These are phyloP conservation scores for Vannuccia rotundouncinata DNA, from an alignment of 2,888 invertebrate species.

Conservation along the genomic window DNA sequence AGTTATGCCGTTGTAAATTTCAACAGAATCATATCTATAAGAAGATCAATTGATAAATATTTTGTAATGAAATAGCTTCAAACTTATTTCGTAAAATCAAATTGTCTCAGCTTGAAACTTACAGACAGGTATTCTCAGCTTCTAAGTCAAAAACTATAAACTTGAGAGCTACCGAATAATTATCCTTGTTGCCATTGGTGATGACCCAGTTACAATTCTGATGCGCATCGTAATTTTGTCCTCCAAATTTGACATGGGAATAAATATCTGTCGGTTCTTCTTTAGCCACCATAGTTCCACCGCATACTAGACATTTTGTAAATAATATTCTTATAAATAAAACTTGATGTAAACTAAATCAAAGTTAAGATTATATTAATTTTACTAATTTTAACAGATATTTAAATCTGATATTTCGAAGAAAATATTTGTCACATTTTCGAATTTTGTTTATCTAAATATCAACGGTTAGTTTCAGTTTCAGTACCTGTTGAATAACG, in stretches of 20 bases:
- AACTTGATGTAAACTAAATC: too few relatives aligned
- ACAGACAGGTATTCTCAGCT: slow-evolving; percentile 13
- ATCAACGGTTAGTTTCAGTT: too few relatives aligned
- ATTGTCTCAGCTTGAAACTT: background rate
- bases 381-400: too few relatives aligned
- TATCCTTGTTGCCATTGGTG: background rate
- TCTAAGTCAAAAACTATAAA: slow-evolving; percentile 21
- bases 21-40: slow-evolving; percentile 24
- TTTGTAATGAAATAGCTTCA: background rate
- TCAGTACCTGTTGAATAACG: too few relatives aligned
- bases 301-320: background rate
- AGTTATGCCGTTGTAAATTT: slow-evolving; percentile 10
- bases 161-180: background rate
- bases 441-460: too few relatives aligned
- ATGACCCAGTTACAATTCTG: slow-evolving; percentile 7
- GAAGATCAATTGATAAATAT: background rate
- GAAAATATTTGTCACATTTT: too few relatives aligned
- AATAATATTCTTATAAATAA: too few relatives aligned
- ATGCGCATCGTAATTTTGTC: background rate
- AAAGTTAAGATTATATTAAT: too few relatives aligned
- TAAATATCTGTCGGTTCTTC: slow-evolving; percentile 17
- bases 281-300: slow-evolving; percentile 25
- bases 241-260: slow-evolving; percentile 5
- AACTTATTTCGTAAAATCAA: background rate
- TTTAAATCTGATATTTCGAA: too few relatives aligned